Base-by-base conservation (phyloP, 2,888 invertebrate genomes). In the Acronicta psi region DNA sequence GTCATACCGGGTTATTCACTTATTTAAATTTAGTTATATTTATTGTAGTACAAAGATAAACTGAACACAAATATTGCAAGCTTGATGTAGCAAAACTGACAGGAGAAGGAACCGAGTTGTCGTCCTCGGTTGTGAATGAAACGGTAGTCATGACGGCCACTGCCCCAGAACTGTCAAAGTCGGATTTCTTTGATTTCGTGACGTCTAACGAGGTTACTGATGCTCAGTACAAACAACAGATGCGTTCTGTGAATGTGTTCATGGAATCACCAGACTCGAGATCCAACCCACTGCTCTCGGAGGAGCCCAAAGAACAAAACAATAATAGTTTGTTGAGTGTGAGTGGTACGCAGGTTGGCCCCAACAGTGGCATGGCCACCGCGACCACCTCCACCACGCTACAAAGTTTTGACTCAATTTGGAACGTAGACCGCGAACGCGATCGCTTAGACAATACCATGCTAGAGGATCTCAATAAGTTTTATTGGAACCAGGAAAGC, bases 151-250 rank as follows among this genome's bases (percentile, higher is more conserved):
- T 97, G 92, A 97, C 97, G 92, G 97, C 97, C 95, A 95, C 96
- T 87, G 97, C 97, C 91, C 97, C 97, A 91, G 97, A 97, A 94
- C 95, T 97, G 91, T 96, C 97, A 81, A 97, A 97, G 93, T 97
- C 97, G 76, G 97, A 97, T 94, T 97, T 97, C 95, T 98, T 98
- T 93, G 97, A 98, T 93, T 97, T 97, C 92, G 97, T 97, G 67
- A 97, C 97, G 52, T 96, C 97, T 44, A 97, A 97, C 60, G 97
- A 97, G 80, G 95, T 97, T 82, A 96, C 95, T 83, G 96, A 96
- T 89, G 95, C 96, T 45, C 96, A 96, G 83, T 96, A 95, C 86
- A 95, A 95, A 83, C 95, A 96, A 86, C 96, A 96, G 85, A 96
- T 96, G 95, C 95, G 96, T 70, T 95, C 95, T 68, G 95, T 96